Conservation (phyloP, 2,888 invertebrate genomes). For the Orthonevra nobilis region DNA sequence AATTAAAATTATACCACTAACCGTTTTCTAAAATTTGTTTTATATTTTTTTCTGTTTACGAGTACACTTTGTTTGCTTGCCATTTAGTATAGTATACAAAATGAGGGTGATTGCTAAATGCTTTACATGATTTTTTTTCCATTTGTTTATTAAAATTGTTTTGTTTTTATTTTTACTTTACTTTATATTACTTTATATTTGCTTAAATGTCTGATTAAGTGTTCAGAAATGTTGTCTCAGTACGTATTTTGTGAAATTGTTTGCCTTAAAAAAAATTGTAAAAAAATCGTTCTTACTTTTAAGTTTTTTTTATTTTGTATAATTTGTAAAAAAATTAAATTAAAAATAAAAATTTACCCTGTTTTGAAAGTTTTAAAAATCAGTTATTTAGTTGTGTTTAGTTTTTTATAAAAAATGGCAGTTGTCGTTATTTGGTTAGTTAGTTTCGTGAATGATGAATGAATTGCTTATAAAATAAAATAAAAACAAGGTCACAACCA, state of each 20-base stretch:
- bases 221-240: conserved; percentile 51
- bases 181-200: too few species aligned
- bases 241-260: conserved; percentile 57
- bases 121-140: conserved; percentile 14
- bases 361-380: conserved; percentile 39
- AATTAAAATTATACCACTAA: conserved; percentile 61
- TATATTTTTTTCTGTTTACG: conserved; percentile 15
- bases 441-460: too few species aligned
- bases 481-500: conserved; percentile 54
- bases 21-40: conserved; percentile 45
- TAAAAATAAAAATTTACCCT: conserved; percentile 49
- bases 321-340: too few species aligned
- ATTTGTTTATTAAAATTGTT: background rate
- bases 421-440: conserved; percentile 57
- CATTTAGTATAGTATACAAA: conserved; percentile 20
- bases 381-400: conserved; percentile 14
- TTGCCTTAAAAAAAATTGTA: conserved; percentile 28
- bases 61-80: conserved; percentile 56
- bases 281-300: too few species aligned
- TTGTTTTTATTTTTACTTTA: background rate
- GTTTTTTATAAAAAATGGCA: conserved; percentile 54
- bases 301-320: too few species aligned
- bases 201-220: conserved; percentile 34
- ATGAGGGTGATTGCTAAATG: conserved; percentile 55
- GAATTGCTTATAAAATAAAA: too few species aligned